Conservation (phyloP, 2,797 vertebrate genomes). For the Protonibea diacanthus region DNA sequence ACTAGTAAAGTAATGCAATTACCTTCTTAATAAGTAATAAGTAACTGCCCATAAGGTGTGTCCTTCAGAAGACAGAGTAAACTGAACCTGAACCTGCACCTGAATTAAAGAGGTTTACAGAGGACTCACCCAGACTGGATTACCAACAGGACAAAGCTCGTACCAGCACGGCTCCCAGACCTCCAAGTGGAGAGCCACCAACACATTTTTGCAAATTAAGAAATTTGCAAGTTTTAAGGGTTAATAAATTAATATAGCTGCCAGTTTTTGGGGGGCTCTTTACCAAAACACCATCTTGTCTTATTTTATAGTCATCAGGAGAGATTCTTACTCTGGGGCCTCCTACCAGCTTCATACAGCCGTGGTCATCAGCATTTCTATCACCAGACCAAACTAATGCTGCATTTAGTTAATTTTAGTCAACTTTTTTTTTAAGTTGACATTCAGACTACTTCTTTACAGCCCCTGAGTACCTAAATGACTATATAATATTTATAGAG, state of each 20-base stretch:
- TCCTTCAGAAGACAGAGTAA: background rate
- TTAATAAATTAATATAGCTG: background rate
- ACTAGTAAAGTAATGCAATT: background rate
- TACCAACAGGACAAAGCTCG: background rate
- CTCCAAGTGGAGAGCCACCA: background rate
- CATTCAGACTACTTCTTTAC: too few relatives aligned
- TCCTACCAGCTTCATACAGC: background rate
- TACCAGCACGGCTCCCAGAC: background rate
- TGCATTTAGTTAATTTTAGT: background rate
- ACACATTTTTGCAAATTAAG: background rate
- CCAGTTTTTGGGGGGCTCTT: background rate
- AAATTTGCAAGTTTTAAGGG: background rate
- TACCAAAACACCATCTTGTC: background rate
- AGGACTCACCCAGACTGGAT: background rate
- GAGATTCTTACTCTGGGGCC: background rate
- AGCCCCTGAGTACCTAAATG: too few relatives aligned
- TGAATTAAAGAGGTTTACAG: background rate
- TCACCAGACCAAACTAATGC: background rate
- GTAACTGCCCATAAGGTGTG: background rate
- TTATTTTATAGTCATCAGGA: background rate
- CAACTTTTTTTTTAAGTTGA: background rate
- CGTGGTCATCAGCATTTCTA: background rate
- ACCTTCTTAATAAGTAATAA: background rate
- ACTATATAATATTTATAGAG: background rate
- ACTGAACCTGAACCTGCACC: background rate